phyloP scores from a whole-genome alignment of 2,888 invertebrate species.

The Adela reaumurella region DNA sequence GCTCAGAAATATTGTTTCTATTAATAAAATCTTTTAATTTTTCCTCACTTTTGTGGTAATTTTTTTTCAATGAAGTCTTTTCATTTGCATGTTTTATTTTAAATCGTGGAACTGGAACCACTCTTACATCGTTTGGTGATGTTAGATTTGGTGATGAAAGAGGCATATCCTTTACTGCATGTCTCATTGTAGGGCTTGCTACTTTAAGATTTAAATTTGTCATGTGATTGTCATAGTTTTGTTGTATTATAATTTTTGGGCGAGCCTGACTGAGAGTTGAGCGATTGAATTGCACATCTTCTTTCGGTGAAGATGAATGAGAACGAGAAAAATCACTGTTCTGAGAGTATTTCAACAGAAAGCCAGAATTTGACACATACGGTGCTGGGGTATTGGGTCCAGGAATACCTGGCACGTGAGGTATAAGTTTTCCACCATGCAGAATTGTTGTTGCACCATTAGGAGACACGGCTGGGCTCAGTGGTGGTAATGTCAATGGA shows the following conservation, averaged over 20 bases:
- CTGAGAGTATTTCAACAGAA: background rate
- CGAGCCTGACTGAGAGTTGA: background rate
- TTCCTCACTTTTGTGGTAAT: conserved; percentile 23
- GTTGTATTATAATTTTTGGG: background rate
- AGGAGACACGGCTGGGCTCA: conserved; percentile 42
- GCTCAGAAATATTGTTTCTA: background rate
- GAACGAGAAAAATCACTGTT: background rate
- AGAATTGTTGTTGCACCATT: conserved; percentile 62
- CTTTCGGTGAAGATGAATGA: background rate
- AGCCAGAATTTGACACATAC: conserved; percentile 24
- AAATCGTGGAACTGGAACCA: background rate
- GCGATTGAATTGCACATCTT: background rate
- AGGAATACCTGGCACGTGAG: conserved; percentile 84
- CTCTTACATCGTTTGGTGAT: background rate
- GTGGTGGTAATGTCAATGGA: conserved; percentile 62
- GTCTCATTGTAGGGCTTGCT: background rate
- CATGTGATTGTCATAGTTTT: background rate
- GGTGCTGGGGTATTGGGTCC: conserved; percentile 66
- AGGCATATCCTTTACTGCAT: background rate
- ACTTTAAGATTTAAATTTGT: background rate
- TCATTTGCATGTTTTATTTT: background rate
- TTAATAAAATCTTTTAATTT: conserved; percentile 13
- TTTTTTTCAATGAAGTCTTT: background rate
- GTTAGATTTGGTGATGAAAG: background rate
- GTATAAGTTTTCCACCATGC: conserved; percentile 72